Evolutionary conservation across 2,113 vertebrate species (phyloP).

Genomic region (Rattus rattus): DNA sequence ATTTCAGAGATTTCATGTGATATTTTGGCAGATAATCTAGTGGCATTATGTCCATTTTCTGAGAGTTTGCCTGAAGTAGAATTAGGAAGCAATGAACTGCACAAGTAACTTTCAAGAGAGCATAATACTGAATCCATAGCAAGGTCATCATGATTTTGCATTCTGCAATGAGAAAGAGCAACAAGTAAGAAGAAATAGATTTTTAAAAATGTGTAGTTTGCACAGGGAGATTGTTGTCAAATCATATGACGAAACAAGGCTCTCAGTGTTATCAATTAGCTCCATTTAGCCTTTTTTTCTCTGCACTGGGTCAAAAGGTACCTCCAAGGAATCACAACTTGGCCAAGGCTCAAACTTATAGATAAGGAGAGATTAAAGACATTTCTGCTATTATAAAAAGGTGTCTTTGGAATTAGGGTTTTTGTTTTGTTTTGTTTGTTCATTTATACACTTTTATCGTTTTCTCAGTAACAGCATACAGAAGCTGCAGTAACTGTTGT

Average conservation of each 20-base stretch:
- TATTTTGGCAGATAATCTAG: not conserved
- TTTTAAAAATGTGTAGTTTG: not conserved
- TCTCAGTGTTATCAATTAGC: too few species aligned
- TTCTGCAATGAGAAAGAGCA: not conserved
- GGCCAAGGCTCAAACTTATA: not conserved
- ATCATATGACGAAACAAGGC: too few species aligned
- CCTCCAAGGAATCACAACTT: not conserved
- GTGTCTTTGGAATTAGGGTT: not conserved
- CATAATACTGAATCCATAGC: not conserved
- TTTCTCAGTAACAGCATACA: not conserved
- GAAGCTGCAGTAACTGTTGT: not conserved
- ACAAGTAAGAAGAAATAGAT: not conserved
- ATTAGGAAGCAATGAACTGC: not conserved
- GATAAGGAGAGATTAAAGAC: not conserved
- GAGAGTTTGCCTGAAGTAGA: not conserved
- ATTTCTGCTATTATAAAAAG: not conserved
- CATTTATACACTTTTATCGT: too few species aligned
- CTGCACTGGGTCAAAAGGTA: not conserved
- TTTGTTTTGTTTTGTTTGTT: not conserved
- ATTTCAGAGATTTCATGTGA: not conserved
- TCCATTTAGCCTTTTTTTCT: not conserved
- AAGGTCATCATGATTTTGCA: not conserved
- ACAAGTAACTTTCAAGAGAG: not conserved
- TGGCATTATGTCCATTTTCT: not conserved
- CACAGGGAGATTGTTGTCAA: not conserved